A percentile compares a stretch with the other conserved stretches of the same genome.
Conservation (phyloP, 1,140 invertebrate genomes). For the fruit fly (Drosophila melanogaster) region DNA sequence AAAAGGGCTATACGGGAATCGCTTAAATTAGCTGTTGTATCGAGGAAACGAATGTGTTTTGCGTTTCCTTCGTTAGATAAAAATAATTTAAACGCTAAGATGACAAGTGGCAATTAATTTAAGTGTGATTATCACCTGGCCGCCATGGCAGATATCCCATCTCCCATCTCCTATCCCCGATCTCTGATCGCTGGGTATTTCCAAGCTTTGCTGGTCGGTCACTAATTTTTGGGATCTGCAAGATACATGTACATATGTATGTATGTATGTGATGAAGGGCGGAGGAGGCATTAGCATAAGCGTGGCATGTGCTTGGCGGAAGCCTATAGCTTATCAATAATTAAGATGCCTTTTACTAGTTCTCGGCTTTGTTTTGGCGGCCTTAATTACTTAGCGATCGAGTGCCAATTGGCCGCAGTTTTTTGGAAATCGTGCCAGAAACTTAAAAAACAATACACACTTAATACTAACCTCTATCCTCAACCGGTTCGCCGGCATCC, state of each 20-base stretch:
- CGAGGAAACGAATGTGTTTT: slow-evolving; percentile 34
- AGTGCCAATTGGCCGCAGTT: slow-evolving; percentile 42
- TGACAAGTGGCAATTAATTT: slow-evolving; percentile 83
- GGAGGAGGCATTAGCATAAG: slow-evolving; percentile 42
- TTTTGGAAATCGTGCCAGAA: slow-evolving; percentile 63
- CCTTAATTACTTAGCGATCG: slow-evolving; percentile 47
- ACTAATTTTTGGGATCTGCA: slow-evolving; percentile 80
- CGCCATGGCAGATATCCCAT: slow-evolving; percentile 52
- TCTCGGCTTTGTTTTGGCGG: slow-evolving; percentile 28
- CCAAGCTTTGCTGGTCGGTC: slow-evolving; percentile 60
- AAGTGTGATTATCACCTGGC: slow-evolving; percentile 81
- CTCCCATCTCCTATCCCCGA: slow-evolving; percentile 3
- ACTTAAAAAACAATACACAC: slow-evolving; percentile 27
- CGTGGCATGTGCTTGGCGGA: slow-evolving; percentile 58
- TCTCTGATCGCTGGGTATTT: slow-evolving; percentile 57
- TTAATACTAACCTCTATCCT: slow-evolving; percentile 77
- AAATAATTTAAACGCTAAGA: slow-evolving; percentile 82
- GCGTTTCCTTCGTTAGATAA: slow-evolving; percentile 64
- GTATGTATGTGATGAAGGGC: not conserved
- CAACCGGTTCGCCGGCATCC: slow-evolving; percentile 74
- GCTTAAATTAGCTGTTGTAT: slow-evolving; percentile 45
- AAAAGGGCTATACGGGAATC: slow-evolving; percentile 24
- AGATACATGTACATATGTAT: not conserved
- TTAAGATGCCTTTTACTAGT: slow-evolving; percentile 25
- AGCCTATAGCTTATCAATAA: slow-evolving; percentile 38